Evolutionary conservation across 2,888 invertebrate species (phyloP).

Genomic region (Rhorus exstirpatorius): DNA sequence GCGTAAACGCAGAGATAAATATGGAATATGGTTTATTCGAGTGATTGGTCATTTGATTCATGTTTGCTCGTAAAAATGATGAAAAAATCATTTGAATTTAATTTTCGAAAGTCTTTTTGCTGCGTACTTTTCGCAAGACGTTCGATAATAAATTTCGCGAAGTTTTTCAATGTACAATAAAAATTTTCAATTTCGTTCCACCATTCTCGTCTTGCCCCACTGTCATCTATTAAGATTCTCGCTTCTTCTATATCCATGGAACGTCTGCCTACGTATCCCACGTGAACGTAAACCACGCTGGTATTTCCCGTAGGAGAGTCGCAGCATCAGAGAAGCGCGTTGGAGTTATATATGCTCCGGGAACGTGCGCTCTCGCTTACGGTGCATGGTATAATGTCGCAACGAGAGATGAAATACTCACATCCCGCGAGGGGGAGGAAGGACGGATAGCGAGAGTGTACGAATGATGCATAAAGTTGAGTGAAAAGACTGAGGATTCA

Average conservation of each 20-base stretch:
- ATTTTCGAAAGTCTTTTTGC: neutral
- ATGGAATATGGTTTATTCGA: too few relatives aligned
- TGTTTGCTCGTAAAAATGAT: too few relatives aligned
- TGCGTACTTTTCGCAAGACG: neutral
- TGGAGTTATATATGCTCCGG: neutral
- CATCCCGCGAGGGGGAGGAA: slow-evolving; percentile 39
- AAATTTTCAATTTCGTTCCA: neutral
- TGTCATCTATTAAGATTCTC: slow-evolving; percentile 17
- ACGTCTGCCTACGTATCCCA: slow-evolving; percentile 56
- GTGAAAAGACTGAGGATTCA: slow-evolving; percentile 74
- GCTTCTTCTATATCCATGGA: slow-evolving; percentile 42
- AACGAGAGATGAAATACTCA: slow-evolving; percentile 66
- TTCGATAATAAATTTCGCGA: neutral
- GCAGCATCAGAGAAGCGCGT: slow-evolving; percentile 3
- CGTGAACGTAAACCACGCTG: neutral
- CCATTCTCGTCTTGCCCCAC: slow-evolving; percentile 14
- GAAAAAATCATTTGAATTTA: neutral
- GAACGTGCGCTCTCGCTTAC: slow-evolving; percentile 28
- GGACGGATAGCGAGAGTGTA: slow-evolving; percentile 59
- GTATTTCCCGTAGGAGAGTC: slow-evolving; percentile 14
- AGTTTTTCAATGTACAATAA: neutral
- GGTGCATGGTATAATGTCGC: slow-evolving; percentile 52
- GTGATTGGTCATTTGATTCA: too few relatives aligned
- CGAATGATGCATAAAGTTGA: slow-evolving; percentile 63
- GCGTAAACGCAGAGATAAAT: neutral